A percentile compares a stretch with the other conserved stretches of the same genome.
phyloP scores from a whole-genome alignment of 2,113 vertebrate species.

The Coracopsis vasa region DNA sequence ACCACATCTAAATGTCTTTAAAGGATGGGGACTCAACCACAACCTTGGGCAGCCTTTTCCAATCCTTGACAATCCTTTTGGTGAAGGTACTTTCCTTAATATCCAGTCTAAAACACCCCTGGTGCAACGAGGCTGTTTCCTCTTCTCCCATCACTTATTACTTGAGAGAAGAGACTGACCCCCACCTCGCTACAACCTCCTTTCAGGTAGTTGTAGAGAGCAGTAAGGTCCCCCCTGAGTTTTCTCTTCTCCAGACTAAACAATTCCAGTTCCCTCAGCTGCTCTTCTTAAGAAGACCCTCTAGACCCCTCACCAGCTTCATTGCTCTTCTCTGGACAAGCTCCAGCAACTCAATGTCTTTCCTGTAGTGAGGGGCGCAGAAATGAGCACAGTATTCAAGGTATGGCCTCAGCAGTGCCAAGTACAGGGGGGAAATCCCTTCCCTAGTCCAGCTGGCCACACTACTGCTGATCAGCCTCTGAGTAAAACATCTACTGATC shows the following conservation, averaged over 20 bases:
- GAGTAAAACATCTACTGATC: not conserved
- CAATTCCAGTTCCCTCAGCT: not conserved
- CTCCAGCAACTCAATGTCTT: not conserved
- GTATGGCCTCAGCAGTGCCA: not conserved
- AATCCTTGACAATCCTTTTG: not conserved
- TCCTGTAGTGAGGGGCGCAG: not conserved
- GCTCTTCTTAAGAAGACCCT: not conserved
- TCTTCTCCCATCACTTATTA: not conserved
- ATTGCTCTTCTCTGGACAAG: not conserved
- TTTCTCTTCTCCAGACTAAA: not conserved
- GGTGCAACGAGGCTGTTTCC: not conserved
- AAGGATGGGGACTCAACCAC: not conserved
- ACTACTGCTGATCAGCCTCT: not conserved
- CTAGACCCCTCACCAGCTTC: not conserved
- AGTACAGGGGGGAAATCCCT: too few relatives aligned
- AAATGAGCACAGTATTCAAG: rapidly evolving
- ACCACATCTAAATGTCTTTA: not conserved
- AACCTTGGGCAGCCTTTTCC: not conserved
- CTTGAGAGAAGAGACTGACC: not conserved
- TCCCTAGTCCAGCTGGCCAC: not conserved
- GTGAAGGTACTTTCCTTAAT: not conserved
- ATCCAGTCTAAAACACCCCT: not conserved
- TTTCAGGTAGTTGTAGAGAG: not conserved
- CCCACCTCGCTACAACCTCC: not conserved
- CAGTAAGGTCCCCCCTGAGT: rapidly evolving